These are phyloP conservation scores for Neosilurus hyrtlii DNA, from an alignment of 2,797 vertebrate genomes.

Conservation along the genomic window DNA sequence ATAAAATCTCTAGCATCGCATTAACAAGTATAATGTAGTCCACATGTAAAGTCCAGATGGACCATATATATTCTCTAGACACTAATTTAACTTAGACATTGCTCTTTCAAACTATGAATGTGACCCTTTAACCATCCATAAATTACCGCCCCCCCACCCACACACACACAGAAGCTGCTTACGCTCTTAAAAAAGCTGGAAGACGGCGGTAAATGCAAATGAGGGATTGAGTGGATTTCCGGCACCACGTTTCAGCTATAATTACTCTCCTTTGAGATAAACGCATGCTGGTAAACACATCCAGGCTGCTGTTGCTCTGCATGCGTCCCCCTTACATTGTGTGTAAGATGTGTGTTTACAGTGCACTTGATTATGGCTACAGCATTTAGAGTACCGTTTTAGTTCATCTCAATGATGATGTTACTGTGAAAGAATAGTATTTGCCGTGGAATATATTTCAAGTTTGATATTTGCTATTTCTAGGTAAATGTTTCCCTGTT, in stretches of 20 bases:
- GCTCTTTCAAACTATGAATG: constrained; percentile 1
- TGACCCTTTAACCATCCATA: constrained; percentile 2
- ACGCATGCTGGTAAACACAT: not conserved
- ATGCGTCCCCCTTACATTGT: not conserved
- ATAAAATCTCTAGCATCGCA: not conserved
- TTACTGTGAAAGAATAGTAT: not conserved
- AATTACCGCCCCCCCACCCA: too few relatives aligned
- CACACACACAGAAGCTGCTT: not conserved
- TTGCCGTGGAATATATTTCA: not conserved
- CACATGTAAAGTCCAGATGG: not conserved
- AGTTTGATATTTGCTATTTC: not conserved
- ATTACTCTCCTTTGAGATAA: constrained; percentile 9
- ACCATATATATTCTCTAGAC: not conserved
- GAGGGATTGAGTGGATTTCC: constrained; percentile 41
- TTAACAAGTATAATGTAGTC: not conserved
- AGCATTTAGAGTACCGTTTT: constrained; percentile 1
- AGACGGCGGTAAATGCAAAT: constrained; percentile 24
- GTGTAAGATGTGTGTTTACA: constrained; percentile 23
- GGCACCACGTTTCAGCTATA: not conserved
- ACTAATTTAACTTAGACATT: not conserved
- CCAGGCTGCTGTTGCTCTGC: constrained; percentile 9
- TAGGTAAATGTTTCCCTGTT: not conserved
- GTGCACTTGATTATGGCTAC: not conserved
- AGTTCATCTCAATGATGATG: not conserved
- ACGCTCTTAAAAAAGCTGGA: constrained; percentile 1